phyloP scores from a whole-genome alignment of 1,140 invertebrate genomes.

The Drosophila oshimai region DNA sequence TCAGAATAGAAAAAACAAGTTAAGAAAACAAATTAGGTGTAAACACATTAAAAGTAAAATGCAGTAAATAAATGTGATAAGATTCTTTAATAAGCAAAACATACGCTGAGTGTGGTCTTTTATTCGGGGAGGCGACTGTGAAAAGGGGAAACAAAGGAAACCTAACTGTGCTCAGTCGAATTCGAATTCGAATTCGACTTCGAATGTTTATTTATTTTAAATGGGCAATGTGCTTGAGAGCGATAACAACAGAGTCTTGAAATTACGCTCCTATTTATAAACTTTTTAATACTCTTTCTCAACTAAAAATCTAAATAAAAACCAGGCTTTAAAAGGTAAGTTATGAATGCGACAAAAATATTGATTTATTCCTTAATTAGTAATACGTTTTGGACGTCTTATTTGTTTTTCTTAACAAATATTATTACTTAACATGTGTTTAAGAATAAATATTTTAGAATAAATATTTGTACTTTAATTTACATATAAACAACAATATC shows the following conservation, averaged over 20 bases:
- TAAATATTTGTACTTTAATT: too few relatives aligned
- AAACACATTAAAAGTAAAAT: slow-evolving; percentile 69
- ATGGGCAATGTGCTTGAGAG: background rate
- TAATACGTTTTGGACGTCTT: too few relatives aligned
- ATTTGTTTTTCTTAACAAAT: too few relatives aligned
- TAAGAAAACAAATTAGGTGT: slow-evolving; percentile 72
- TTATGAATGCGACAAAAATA: too few relatives aligned
- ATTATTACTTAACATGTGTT: too few relatives aligned
- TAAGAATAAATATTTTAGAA: too few relatives aligned
- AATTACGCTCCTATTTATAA: background rate
- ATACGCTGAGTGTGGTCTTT: background rate
- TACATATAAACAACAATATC: too few relatives aligned
- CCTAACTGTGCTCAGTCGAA: slow-evolving; percentile 4
- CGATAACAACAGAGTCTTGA: background rate
- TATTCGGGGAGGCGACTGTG: slow-evolving; percentile 22
- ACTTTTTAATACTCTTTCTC: background rate
- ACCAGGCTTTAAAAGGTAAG: background rate
- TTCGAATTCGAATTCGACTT: slow-evolving; percentile 2
- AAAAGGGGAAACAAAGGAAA: background rate
- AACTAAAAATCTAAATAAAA: too few relatives aligned
- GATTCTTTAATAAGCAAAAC: slow-evolving; percentile 79
- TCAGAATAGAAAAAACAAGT: slow-evolving; percentile 65
- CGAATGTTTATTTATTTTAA: background rate
- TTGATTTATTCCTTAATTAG: too few relatives aligned
- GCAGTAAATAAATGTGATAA: slow-evolving; percentile 83